Percentiles rank a stretch among this genome's conserved stretches.
phyloP scores from a whole-genome alignment of 2,113 vertebrate genomes.

The Zingel zingel region DNA sequence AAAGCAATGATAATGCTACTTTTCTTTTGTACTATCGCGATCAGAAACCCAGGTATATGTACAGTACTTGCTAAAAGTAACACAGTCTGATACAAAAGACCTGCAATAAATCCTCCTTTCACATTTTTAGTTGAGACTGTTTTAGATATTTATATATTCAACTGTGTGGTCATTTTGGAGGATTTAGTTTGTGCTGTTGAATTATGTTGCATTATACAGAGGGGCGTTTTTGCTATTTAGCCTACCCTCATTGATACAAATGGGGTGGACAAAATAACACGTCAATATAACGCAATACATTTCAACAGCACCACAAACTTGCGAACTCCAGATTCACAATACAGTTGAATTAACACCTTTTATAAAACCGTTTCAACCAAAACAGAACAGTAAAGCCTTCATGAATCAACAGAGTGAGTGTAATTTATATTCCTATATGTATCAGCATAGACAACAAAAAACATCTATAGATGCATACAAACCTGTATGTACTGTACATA shows the following conservation, averaged over 20 bases:
- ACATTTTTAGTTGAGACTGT: neutral
- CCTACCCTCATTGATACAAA: no score
- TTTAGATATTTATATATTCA: neutral
- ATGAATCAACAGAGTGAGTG: no score
- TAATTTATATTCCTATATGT: neutral
- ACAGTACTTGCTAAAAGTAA: neutral
- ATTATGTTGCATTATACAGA: neutral
- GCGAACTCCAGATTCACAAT: neutral
- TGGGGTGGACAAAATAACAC: neutral
- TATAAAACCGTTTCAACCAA: neutral
- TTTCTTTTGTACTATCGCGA: constrained; percentile 89
- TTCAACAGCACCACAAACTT: neutral
- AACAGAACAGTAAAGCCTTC: neutral
- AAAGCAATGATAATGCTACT: constrained; percentile 93
- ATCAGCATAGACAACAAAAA: neutral
- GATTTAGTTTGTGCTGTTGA: neutral
- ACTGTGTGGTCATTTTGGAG: neutral
- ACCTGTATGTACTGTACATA: neutral
- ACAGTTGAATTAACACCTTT: neutral
- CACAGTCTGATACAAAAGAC: neutral
- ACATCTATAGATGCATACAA: neutral
- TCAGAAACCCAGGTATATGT: constrained; percentile 40
- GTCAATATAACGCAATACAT: neutral
- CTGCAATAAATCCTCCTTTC: neutral
- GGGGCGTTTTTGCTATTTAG: neutral